Percentiles rank a stretch among this genome's conserved stretches.
Evolutionary conservation across 2,113 vertebrate genomes (phyloP).

Genomic region (Rostratula benghalensis): DNA sequence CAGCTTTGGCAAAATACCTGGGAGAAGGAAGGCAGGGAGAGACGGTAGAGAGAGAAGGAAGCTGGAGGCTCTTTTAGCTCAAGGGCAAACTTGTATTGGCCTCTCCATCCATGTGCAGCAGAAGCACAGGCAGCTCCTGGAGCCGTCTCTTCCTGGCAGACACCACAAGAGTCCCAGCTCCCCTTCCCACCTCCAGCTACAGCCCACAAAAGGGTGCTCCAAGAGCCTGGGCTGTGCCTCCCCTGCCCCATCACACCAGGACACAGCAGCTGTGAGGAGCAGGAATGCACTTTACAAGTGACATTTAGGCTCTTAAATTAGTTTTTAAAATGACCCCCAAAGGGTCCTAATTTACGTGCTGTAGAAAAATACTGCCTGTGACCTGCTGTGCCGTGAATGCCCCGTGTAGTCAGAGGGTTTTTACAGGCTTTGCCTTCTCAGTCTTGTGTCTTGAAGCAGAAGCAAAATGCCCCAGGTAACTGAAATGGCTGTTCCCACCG

Average conservation of each 20-base stretch:
- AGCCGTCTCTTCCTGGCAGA: background rate
- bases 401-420: fast-evolving
- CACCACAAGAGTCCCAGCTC: background rate
- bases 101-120: background rate
- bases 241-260: fast-evolving
- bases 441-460: background rate
- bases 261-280: background rate
- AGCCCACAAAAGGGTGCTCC: fast-evolving
- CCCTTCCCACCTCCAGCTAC: background rate
- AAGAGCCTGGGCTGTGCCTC: background rate
- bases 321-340: background rate
- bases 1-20: background rate
- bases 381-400: background rate
- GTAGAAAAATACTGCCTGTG: background rate
- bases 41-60: background rate
- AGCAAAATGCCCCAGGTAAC: background rate
- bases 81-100: background rate
- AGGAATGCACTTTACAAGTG: background rate
- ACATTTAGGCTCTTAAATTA: background rate
- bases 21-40: background rate
- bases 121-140: background rate
- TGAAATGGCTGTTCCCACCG: background rate
- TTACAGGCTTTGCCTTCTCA: background rate
- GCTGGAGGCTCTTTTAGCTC: background rate
- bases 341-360: background rate